These are phyloP conservation scores for Philotrypesis tridentata DNA, from an alignment of 1,140 invertebrate genomes.

Conservation along the genomic window DNA sequence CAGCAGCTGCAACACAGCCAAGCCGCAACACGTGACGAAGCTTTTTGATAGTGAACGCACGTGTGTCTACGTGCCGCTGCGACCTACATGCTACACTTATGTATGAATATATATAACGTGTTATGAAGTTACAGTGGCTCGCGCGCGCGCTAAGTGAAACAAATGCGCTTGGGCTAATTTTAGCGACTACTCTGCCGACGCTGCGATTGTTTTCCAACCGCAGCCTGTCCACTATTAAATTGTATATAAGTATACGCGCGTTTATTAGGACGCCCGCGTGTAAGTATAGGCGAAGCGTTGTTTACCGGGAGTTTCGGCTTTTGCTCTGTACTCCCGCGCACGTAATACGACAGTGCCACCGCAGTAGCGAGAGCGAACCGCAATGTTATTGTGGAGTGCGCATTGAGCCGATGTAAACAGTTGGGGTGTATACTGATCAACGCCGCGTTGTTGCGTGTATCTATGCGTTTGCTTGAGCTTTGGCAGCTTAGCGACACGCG, in stretches of 20 bases:
- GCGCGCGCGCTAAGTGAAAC: constrained; percentile 4
- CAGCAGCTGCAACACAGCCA: no score
- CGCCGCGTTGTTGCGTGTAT: no score
- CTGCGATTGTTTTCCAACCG: not conserved
- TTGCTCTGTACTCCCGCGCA: not conserved
- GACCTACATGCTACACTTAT: no score
- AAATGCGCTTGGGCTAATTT: constrained; percentile 9
- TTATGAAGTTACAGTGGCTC: constrained; percentile 6
- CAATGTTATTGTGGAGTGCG: no score
- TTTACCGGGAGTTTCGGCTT: not conserved
- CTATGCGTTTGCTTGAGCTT: not conserved
- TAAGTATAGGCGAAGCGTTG: not conserved
- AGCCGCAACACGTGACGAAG: constrained; percentile 25
- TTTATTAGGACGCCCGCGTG: no score
- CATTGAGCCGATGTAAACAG: no score
- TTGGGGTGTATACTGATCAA: not conserved
- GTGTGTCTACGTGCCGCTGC: not conserved
- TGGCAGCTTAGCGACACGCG: not conserved
- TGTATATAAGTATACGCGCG: no score
- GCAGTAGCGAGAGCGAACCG: no score
- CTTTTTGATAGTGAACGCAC: not conserved
- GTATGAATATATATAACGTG: no score
- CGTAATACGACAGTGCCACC: no score
- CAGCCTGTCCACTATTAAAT: no score
- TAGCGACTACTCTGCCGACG: not conserved